A percentile compares a stretch with the other conserved stretches of the same genome.
Conservation (phyloP, 2,797 vertebrate species). For the Tiaroga cobitis region DNA sequence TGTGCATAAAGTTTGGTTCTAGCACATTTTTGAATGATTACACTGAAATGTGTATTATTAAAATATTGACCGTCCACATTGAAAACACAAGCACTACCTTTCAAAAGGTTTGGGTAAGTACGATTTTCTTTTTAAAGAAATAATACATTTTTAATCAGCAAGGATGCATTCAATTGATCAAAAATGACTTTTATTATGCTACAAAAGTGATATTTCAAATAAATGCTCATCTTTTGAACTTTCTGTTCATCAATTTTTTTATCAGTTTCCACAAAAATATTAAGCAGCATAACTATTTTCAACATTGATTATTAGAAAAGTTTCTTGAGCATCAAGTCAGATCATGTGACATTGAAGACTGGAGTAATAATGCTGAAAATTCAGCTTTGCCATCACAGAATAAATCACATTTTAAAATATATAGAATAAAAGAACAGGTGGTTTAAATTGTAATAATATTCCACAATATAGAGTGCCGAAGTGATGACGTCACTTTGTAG, state of each 20-base stretch:
- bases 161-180: not conserved
- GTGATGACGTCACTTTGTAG: too few species aligned
- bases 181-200: not conserved
- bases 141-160: not conserved
- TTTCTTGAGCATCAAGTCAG: too few species aligned
- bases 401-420: too few species aligned
- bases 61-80: not conserved
- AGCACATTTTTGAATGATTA: not conserved
- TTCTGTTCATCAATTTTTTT: not conserved
- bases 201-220: not conserved
- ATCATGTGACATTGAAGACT: not conserved
- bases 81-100: not conserved
- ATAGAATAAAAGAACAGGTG: too few species aligned
- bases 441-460: too few species aligned
- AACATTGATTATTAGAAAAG: not conserved
- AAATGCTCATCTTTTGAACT: not conserved
- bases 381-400: too few species aligned
- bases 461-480: too few species aligned
- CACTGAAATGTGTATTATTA: not conserved
- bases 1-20: not conserved
- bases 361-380: not conserved
- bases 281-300: not conserved
- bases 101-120: not conserved
- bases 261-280: not conserved
- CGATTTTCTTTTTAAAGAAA: not conserved